Evolutionary conservation across 2,113 vertebrate genomes (phyloP).

Genomic region (Myanophis thanlyinensis): DNA sequence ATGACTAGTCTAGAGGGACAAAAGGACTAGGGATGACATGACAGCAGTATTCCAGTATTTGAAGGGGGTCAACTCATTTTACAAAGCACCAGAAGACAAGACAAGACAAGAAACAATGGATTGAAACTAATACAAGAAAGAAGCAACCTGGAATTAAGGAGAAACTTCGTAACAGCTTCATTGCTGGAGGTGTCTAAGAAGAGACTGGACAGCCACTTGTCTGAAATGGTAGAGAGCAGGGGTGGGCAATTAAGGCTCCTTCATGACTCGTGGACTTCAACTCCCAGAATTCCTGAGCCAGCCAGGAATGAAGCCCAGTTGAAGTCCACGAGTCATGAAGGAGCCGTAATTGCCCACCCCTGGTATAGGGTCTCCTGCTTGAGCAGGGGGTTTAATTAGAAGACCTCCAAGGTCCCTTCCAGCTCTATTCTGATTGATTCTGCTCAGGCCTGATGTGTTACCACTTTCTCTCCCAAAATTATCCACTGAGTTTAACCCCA

Average conservation of each 20-base stretch:
- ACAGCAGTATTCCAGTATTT: background rate
- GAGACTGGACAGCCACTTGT: background rate
- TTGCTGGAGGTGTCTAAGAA: background rate
- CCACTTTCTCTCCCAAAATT: background rate
- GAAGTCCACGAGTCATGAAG: too few relatives aligned
- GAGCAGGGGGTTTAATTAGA: background rate
- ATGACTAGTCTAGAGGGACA: background rate
- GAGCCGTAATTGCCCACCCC: too few relatives aligned
- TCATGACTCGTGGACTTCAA: too few relatives aligned
- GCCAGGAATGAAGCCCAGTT: too few relatives aligned
- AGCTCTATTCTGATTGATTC: background rate
- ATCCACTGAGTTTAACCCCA: background rate
- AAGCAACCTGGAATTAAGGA: background rate
- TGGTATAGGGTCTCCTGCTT: background rate
- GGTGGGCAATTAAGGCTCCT: too few relatives aligned
- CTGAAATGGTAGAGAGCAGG: too few relatives aligned
- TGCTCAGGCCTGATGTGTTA: background rate
- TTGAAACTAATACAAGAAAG: background rate
- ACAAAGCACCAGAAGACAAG: background rate
- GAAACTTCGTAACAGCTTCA: background rate
- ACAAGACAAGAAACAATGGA: background rate
- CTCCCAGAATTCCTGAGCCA: too few relatives aligned
- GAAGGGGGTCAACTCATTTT: background rate
- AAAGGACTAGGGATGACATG: background rate
- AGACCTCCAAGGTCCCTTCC: background rate